Evolutionary conservation across 2,797 vertebrate species (phyloP).

Genomic region (Hemitrygon akajei): DNA sequence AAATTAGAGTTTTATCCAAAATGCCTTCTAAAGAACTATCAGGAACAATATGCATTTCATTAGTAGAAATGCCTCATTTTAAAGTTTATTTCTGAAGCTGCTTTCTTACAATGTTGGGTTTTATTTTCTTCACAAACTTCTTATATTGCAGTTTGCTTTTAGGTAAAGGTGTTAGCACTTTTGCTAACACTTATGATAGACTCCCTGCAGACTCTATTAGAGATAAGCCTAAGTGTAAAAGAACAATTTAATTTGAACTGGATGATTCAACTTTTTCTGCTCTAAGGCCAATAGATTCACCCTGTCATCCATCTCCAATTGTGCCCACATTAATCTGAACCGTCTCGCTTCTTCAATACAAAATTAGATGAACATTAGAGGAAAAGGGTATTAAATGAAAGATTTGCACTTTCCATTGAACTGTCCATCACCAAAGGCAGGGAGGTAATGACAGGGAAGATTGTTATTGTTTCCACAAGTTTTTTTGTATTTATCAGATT

Average conservation of each 20-base stretch:
- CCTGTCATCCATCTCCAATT: background rate
- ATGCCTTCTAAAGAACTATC: slow-evolving; percentile 1
- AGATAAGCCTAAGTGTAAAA: background rate
- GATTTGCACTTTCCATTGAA: background rate
- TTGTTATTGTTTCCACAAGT: background rate
- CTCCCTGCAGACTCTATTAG: background rate
- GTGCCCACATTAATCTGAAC: background rate
- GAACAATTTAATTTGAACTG: background rate
- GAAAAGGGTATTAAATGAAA: background rate
- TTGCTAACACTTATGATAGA: background rate
- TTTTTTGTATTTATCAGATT: background rate
- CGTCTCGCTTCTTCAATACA: background rate
- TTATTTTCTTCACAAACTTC: slow-evolving; percentile 6
- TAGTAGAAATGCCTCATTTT: slow-evolving; percentile 12
- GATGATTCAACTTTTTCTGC: background rate
- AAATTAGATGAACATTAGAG: background rate
- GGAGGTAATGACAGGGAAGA: background rate
- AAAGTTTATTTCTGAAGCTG: background rate
- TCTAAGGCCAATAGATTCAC: background rate
- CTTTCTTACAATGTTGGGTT: background rate
- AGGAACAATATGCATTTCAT: slow-evolving; percentile 29
- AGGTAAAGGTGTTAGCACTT: background rate
- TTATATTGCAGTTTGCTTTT: background rate
- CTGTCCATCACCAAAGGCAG: background rate
- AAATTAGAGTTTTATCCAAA: slow-evolving; percentile 30